phyloP scores from a whole-genome alignment of 2,797 vertebrate species.

The Rhyacichthys aspro region DNA sequence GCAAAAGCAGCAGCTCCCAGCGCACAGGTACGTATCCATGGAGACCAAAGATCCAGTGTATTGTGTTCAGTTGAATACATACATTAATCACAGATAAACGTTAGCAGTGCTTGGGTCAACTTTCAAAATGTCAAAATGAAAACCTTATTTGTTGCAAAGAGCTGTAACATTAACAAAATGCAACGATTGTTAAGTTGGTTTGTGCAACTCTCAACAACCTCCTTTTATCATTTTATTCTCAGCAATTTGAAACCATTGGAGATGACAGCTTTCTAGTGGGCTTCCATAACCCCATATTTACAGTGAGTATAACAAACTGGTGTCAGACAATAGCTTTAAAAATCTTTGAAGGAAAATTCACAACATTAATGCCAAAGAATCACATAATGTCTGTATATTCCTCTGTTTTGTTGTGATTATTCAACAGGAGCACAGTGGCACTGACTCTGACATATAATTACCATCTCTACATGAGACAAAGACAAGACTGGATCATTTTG shows the following conservation, averaged over 20 bases:
- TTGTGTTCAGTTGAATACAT: not conserved
- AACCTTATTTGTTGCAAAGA: too few species aligned
- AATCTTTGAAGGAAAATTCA: not conserved
- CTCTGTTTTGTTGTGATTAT: conserved; percentile 2
- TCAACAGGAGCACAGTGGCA: conserved; percentile 34
- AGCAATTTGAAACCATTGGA: conserved; percentile 23
- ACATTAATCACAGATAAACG: not conserved
- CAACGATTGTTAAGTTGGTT: not conserved
- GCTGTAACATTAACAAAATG: not conserved
- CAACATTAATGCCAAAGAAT: not conserved
- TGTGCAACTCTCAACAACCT: not conserved
- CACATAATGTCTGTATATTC: not conserved
- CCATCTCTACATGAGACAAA: not conserved
- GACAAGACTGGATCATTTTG: conserved; percentile 4
- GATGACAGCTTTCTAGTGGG: conserved; percentile 23
- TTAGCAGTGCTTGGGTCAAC: not conserved
- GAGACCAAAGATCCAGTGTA: conserved; percentile 21
- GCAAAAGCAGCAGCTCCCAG: conserved; percentile 16
- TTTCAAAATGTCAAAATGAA: too few species aligned
- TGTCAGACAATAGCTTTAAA: not conserved
- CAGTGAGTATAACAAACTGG: conserved; percentile 50
- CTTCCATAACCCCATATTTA: conserved; percentile 61
- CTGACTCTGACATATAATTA: conserved; percentile 50
- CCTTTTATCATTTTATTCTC: conserved; percentile 2
- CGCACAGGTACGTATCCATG: conserved; percentile 50